Evolutionary conservation across 2,113 vertebrate genomes (phyloP).

Genomic region (Heteronetta atricapilla): DNA sequence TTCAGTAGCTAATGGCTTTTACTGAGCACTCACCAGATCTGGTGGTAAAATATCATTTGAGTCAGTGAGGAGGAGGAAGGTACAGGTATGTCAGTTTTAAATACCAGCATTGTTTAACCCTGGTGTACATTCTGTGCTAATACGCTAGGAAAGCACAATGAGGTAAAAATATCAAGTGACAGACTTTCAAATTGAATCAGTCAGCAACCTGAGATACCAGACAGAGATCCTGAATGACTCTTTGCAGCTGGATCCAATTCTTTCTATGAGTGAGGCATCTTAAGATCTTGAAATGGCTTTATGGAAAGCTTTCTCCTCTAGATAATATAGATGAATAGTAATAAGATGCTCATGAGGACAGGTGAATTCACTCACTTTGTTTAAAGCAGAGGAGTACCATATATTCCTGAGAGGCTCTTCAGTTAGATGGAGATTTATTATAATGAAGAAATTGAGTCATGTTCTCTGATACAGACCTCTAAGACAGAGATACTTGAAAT

Average conservation of each 20-base stretch:
- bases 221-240: background rate
- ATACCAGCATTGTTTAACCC: background rate
- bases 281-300: background rate
- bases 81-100: background rate
- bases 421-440: background rate
- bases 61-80: background rate
- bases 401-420: background rate
- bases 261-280: background rate
- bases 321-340: background rate
- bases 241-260: background rate
- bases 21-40: background rate
- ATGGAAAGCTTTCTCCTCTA: background rate
- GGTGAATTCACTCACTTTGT: background rate
- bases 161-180: background rate
- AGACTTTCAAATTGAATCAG: background rate
- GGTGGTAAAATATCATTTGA: background rate
- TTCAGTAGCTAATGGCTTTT: background rate
- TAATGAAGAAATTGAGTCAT: constrained; percentile 1
- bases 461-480: background rate
- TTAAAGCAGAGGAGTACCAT: background rate
- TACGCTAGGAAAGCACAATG: background rate
- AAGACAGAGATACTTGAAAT: background rate
- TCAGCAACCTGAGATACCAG: background rate
- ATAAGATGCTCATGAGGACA: background rate
- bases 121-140: background rate